Conservation (phyloP, 2,888 invertebrate species). For the Drosophila suboccidentalis region DNA sequence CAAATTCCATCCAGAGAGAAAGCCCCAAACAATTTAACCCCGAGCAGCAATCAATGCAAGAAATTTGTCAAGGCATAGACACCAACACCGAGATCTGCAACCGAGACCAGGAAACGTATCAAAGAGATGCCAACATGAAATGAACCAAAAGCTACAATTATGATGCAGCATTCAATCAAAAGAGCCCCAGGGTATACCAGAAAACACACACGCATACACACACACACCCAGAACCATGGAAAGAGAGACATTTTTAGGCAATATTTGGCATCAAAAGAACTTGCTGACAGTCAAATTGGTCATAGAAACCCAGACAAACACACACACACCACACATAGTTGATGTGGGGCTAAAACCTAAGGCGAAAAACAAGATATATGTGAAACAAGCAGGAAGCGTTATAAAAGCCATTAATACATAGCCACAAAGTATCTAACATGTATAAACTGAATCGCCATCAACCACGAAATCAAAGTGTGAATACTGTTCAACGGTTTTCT, state of each 20-base stretch:
- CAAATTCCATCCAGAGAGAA: slow-evolving; percentile 10
- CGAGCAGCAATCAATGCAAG: slow-evolving; percentile 53
- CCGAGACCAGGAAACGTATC: slow-evolving; percentile 29
- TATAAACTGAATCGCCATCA: slow-evolving; percentile 18
- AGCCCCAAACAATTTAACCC: slow-evolving; percentile 33
- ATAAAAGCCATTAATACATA: slow-evolving; percentile 75
- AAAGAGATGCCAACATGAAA: slow-evolving; percentile 54
- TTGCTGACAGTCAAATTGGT: slow-evolving; percentile 76
- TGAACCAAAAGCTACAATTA: slow-evolving; percentile 69
- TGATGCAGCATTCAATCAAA: slow-evolving; percentile 74
- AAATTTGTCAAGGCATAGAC: slow-evolving; percentile 56
- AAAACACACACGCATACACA: slow-evolving; percentile 17
- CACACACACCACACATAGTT: slow-evolving; percentile 5
- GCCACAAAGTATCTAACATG: slow-evolving; percentile 14
- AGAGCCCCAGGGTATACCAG: slow-evolving; percentile 34
- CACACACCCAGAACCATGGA: slow-evolving; percentile 6
- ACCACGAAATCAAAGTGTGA: slow-evolving; percentile 73
- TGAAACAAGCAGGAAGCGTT: slow-evolving; percentile 63
- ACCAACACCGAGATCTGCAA: slow-evolving; percentile 1
- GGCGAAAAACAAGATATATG: slow-evolving; percentile 51
- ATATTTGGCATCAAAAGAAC: slow-evolving; percentile 61
- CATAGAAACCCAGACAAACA: slow-evolving; percentile 29
- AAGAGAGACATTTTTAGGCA: slow-evolving; percentile 42
- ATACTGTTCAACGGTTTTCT: slow-evolving; percentile 52
- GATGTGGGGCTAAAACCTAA: slow-evolving; percentile 12